These are phyloP conservation scores for Spheniscus humboldti DNA, from an alignment of 2,797 vertebrate genomes.

Conservation along the genomic window DNA sequence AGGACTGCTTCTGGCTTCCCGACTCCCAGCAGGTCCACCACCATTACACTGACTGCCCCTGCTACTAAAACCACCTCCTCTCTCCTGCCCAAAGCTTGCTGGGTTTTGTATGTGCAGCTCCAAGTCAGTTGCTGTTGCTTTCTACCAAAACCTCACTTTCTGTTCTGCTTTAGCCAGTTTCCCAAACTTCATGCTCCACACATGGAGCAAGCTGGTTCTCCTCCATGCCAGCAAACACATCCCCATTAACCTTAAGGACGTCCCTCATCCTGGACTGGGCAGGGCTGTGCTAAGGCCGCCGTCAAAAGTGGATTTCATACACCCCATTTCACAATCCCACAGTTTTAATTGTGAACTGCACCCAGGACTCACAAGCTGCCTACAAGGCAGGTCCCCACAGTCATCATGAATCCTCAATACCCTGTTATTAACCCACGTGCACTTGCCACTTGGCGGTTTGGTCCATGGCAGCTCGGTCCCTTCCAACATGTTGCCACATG, in stretches of 20 bases:
- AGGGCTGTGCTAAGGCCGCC: not conserved
- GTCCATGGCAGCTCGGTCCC: not conserved
- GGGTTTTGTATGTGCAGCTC: not conserved
- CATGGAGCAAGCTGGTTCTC: not conserved
- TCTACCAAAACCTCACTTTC: not conserved
- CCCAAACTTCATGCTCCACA: not conserved
- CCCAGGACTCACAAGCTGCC: not conserved
- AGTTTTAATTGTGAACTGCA: not conserved
- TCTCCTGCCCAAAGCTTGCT: not conserved
- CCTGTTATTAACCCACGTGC: not conserved
- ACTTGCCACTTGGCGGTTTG: not conserved
- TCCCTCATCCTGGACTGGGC: not conserved
- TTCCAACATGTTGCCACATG: fast-evolving
- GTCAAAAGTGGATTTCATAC: not conserved
- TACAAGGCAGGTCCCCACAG: not conserved
- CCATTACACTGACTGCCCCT: not conserved
- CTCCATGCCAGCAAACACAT: not conserved
- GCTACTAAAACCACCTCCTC: not conserved
- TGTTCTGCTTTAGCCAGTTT: not conserved
- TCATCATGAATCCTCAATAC: not conserved
- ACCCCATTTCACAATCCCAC: fast-evolving
- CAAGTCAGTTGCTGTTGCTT: not conserved
- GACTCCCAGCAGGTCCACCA: not conserved
- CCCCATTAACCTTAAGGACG: not conserved
- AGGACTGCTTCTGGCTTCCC: not conserved